phyloP scores from a whole-genome alignment of 2,113 vertebrate genomes.

The Copsychus sechellarum region DNA sequence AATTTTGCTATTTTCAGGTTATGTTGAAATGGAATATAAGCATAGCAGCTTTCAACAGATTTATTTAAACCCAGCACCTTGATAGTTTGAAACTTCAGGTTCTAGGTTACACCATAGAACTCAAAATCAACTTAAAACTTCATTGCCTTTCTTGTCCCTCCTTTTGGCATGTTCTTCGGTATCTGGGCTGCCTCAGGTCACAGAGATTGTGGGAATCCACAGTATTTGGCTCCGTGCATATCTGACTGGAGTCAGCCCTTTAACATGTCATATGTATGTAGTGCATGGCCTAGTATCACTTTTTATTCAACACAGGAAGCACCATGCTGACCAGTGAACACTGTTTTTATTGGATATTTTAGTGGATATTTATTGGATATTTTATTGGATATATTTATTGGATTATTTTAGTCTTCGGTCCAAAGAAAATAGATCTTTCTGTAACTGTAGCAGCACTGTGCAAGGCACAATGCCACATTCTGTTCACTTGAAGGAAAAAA shows the following conservation, averaged over 20 bases:
- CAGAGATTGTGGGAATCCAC: neutral
- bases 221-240: rapidly evolving
- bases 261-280: neutral
- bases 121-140: neutral
- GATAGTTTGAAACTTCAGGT: neutral
- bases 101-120: neutral
- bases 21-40: neutral
- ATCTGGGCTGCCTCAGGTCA: neutral
- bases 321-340: neutral
- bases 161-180: neutral
- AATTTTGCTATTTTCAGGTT: neutral
- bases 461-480: neutral
- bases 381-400: neutral
- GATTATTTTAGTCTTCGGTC: neutral
- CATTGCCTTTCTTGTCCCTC: neutral
- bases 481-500: neutral
- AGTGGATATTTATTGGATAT: too few relatives aligned
- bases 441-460: neutral
- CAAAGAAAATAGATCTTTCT: neutral
- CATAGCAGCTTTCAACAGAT: neutral
- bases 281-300: neutral
- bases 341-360: neutral
- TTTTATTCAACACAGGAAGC: neutral
- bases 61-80: neutral
- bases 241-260: neutral